Evolutionary conservation across 1,140 invertebrate species (phyloP), one percentile per base, ranked within the genome.

Genomic region (Trachymyrmex cornetzi): DNA sequence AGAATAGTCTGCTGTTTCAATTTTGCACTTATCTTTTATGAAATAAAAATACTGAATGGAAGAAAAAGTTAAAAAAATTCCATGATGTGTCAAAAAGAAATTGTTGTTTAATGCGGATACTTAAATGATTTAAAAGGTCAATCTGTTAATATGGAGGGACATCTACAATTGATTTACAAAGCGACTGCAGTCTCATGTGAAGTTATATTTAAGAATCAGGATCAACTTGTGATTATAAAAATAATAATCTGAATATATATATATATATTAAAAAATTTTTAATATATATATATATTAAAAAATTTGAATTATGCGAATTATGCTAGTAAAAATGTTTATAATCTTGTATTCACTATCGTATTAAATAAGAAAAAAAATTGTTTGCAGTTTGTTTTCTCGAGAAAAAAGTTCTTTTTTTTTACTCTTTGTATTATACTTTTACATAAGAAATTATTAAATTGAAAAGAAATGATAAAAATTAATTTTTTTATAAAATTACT

Each of bases 81-180:
- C 9, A 44, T 44, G 38, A 6, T 34, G 30, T 1, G n/a, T 3
- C 7, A 77, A 61, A 77, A 57, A 61, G 30, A 34, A 38, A n/a
- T 16, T 77, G 1, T 66, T 61, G 0, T 9, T 30, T 80, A 66
- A 57, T 30, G 14, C 1, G 1, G 16, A 67, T 69, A 12, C 6
- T 67, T 0, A 6, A 69, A 55, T 14, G 2, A 80, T 79, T 19
- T 22, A 38, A 67, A 34, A 69, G 27, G 12, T 80, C 63, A 55
- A 80, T 34, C 6, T 6, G 19, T 66, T 79, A 44, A 44, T 67
- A 69, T 1, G 14, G 12, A 77, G 22, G 12, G 3, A 6, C n/a
- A 80, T n/a, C 30, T 69, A 48, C 30, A 69, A 69, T 80, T 30
- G n/a, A 80, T 66, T 66, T 66, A 11, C 19, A 64, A 66, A n/a